Evolutionary conservation across 2,113 vertebrate genomes (phyloP), one percentile per base, ranked within the genome.

Genomic region (Stigmatopora nigra): DNA sequence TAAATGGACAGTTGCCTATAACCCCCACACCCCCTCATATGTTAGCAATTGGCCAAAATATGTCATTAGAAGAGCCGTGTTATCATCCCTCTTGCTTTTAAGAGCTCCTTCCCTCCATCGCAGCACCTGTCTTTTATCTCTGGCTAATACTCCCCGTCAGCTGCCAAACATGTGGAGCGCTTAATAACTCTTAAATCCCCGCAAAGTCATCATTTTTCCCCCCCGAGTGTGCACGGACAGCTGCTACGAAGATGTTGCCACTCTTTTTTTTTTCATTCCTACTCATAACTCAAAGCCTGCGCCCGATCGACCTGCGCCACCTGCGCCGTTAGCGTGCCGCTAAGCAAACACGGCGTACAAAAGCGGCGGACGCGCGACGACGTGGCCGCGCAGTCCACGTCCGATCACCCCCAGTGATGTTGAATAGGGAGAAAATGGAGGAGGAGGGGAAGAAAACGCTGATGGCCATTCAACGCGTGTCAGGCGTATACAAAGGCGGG

Each of bases 381-480:
- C 71, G 83, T 80, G 68, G 79, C 82, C 78, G 67, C 78, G 70
- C 81, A 78, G 78, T 78, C 65, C 71, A 35, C 44, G 3, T 20
- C 61, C 72, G 64, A 67, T 20, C 56, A 59, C 62, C 76, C 67
- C 64, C 59, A 72, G 58, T 58, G 67, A 4, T 25, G 61, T 44
- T 48, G 68, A 82, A 82, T 77, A 73, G 71, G 66, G 72, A 71
- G 16, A 70, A 46, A 76, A 82, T 75, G 74, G 78, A 75, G 78
- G 63, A 72, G 77, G 77, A 67, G 68, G 79, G 76, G 70, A 71
- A 46, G 75, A 65, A 56, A 73, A 72, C 78, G 83, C 83, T 80
- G 87, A 89, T 83, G 82, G 78, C 89, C 51, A 90, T 91, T 91
- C 85, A 90, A 38, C 7, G 75, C 76, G 78, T 89, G 89, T 91